Conservation (phyloP, 2,888 invertebrate species). For the Harpalus rubripes region DNA sequence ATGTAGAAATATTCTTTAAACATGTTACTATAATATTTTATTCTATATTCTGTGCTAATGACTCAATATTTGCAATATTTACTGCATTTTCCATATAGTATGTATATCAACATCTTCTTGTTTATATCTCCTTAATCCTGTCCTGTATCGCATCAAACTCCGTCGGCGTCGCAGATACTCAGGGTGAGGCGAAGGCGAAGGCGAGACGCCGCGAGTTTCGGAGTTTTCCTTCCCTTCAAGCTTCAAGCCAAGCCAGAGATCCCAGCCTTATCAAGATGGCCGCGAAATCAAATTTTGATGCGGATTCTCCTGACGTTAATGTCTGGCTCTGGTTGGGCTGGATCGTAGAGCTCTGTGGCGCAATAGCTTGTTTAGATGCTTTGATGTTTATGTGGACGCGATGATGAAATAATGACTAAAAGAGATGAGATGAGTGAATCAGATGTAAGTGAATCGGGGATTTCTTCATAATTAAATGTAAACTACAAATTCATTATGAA, state of each 20-base stretch:
- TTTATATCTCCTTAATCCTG: neutral
- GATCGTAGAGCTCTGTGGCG: conserved; percentile 1
- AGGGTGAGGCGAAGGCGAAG: conserved; percentile 12
- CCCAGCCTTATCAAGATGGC: conserved; percentile 61
- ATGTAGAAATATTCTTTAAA: no score
- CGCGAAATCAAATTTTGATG: conserved; percentile 64
- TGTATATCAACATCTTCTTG: neutral
- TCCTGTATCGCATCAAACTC: conserved; percentile 42
- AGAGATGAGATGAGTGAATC: neutral
- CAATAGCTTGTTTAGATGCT: conserved; percentile 32
- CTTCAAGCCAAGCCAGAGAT: conserved; percentile 48
- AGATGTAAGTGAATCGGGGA: neutral
- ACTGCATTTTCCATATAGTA: no score
- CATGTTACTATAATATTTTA: no score
- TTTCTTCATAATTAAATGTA: no score
- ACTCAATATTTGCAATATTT: no score
- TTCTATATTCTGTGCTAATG: no score
- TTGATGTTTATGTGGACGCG: conserved; percentile 47
- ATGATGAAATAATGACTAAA: conserved; percentile 48
- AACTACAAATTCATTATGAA: no score
- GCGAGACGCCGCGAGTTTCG: conserved; percentile 48
- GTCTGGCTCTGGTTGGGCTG: conserved; percentile 11
- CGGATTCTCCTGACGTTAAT: conserved; percentile 36
- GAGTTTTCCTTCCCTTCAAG: conserved; percentile 53
- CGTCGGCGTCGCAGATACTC: conserved; percentile 32